A percentile compares a stretch with the other conserved stretches of the same genome.
Evolutionary conservation across 2,888 invertebrate genomes (phyloP).

Genomic region (Drosophila barbarae): DNA sequence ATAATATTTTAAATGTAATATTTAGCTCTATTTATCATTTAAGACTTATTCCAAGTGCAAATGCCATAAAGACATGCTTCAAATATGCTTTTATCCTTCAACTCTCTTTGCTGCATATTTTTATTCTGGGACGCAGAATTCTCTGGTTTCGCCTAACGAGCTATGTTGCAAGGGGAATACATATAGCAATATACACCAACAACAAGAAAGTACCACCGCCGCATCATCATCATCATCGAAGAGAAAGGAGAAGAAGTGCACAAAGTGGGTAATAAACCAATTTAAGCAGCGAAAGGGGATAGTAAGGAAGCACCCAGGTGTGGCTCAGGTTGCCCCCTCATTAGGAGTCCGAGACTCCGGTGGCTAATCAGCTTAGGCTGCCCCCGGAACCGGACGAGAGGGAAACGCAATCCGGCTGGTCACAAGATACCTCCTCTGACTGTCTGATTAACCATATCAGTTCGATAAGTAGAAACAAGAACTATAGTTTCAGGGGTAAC

Average conservation of each 20-base stretch:
- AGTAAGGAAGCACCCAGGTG: constrained; percentile 7
- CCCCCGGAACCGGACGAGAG: constrained; percentile 12
- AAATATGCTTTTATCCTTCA: neutral
- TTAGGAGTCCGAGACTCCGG: constrained; percentile 9
- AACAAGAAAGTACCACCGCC: neutral
- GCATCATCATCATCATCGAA: neutral
- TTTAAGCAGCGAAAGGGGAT: constrained; percentile 27
- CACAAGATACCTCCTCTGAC: too few species aligned
- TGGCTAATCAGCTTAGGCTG: constrained; percentile 16
- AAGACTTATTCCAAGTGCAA: neutral
- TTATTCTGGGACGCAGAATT: neutral
- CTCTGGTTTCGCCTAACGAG: constrained; percentile 1
- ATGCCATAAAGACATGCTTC: too few species aligned
- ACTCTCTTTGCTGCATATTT: neutral
- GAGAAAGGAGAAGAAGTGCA: neutral
- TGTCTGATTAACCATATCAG: neutral
- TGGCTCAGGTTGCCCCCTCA: constrained; percentile 22
- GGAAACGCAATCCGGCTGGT: constrained; percentile 1
- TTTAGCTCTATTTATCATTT: neutral
- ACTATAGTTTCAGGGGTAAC: neutral
- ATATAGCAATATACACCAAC: neutral
- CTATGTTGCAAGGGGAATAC: constrained; percentile 4
- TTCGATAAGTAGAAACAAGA: neutral
- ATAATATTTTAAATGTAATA: neutral
- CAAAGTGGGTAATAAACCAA: constrained; percentile 25